Evolutionary conservation across 2,797 vertebrate genomes (phyloP).

Genomic region (Emydoidea blandingii): DNA sequence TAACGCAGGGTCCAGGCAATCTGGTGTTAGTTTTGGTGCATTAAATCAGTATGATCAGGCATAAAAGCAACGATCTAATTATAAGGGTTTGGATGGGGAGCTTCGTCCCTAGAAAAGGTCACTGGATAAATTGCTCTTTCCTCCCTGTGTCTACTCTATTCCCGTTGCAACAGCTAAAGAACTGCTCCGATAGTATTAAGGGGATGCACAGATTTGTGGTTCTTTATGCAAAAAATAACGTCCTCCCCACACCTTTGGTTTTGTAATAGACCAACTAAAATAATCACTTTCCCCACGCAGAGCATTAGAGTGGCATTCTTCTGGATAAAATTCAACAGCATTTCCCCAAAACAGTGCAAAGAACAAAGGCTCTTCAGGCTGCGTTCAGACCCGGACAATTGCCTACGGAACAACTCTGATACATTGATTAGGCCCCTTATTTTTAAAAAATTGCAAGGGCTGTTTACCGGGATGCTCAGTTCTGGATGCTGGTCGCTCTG

Average conservation of each 20-base stretch:
- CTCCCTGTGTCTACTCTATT: neutral
- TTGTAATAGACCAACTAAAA: neutral
- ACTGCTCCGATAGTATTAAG: neutral
- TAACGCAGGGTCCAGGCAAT: neutral
- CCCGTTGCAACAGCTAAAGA: neutral
- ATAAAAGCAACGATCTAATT: neutral
- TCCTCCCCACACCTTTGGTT: neutral
- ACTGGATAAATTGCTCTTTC: neutral
- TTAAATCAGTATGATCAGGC: neutral
- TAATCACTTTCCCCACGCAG: neutral
- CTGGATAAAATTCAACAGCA: neutral
- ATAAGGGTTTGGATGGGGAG: neutral
- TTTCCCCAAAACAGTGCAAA: neutral
- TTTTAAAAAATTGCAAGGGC: neutral
- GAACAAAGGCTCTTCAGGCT: neutral
- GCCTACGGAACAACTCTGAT: neutral
- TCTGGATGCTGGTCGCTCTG: too few relatives aligned
- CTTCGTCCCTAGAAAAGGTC: neutral
- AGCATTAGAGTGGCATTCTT: neutral
- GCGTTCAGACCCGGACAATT: neutral
- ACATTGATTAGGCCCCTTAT: neutral
- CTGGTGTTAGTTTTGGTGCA: neutral
- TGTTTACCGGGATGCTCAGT: too few relatives aligned
- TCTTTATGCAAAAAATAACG: neutral
- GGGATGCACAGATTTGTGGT: neutral